Conservation (phyloP, 2,113 vertebrate species). For the Grantiella picta region DNA sequence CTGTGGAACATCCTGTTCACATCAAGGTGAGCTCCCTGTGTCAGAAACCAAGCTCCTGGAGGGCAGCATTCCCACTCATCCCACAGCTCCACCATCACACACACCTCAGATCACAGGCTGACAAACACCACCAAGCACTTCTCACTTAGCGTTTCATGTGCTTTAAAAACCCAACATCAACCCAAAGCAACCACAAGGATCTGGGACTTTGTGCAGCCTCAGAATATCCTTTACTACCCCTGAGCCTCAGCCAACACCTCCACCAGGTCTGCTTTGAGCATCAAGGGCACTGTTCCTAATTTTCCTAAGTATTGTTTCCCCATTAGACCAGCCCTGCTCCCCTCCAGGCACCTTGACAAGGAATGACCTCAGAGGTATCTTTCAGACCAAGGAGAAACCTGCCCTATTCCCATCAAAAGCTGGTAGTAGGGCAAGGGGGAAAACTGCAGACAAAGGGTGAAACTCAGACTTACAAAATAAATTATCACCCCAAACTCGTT, state of each 20-base stretch:
- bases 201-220: background rate
- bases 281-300: background rate
- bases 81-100: background rate
- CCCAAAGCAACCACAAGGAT: background rate
- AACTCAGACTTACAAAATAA: background rate
- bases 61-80: accelerated
- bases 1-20: background rate
- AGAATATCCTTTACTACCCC: background rate
- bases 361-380: accelerated
- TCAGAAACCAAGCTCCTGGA: accelerated
- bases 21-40: background rate
- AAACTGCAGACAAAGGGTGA: background rate
- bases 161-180: background rate
- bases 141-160: accelerated
- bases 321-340: background rate
- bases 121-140: background rate
- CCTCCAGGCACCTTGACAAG: background rate
- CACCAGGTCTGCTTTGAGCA: background rate
- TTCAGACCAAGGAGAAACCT: background rate
- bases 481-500: background rate
- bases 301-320: accelerated
- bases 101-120: background rate
- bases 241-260: background rate
- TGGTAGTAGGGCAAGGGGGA: background rate
- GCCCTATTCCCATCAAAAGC: accelerated